phyloP scores from a whole-genome alignment of 2,888 invertebrate species.

The Agrotis puta region DNA sequence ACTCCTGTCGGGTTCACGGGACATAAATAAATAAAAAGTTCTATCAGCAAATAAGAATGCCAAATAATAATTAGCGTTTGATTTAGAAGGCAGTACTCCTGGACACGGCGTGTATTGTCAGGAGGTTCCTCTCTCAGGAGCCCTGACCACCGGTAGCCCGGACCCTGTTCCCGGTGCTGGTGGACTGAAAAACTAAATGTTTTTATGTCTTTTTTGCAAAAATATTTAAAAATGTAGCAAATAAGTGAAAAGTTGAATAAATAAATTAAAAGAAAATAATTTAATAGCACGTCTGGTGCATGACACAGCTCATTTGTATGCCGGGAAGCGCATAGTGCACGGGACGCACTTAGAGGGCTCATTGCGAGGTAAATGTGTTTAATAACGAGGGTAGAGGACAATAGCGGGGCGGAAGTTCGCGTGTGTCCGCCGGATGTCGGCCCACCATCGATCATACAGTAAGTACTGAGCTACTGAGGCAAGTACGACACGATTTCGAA shows the following conservation, averaged over 20 bases:
- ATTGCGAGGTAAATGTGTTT: slow-evolving; percentile 71
- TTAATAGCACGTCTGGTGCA: slow-evolving; percentile 19
- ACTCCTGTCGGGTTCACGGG: too few species aligned
- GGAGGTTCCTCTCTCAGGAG: too few species aligned
- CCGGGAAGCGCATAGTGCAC: slow-evolving; percentile 61
- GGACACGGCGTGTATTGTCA: too few species aligned
- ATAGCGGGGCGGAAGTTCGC: slow-evolving; percentile 83
- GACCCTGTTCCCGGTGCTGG: too few species aligned
- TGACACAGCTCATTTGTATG: slow-evolving; percentile 66
- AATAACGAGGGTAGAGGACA: slow-evolving; percentile 80
- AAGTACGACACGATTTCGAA: slow-evolving; percentile 1
- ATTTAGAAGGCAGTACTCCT: too few species aligned
- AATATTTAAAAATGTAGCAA: too few species aligned
- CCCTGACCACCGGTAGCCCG: too few species aligned
- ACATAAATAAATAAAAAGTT: too few species aligned
- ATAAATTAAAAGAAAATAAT: slow-evolving; percentile 21
- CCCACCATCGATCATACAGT: slow-evolving; percentile 77
- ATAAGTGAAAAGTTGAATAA: too few species aligned
- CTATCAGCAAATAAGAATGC: not conserved
- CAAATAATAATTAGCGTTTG: not conserved
- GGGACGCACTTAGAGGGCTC: slow-evolving; percentile 71
- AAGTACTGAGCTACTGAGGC: slow-evolving; percentile 34
- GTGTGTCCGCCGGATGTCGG: slow-evolving; percentile 86
- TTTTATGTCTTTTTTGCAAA: too few species aligned
- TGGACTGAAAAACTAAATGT: too few species aligned